Evolutionary conservation across 1,140 invertebrate species (phyloP).

Genomic region (Mercenaria mercenaria): DNA sequence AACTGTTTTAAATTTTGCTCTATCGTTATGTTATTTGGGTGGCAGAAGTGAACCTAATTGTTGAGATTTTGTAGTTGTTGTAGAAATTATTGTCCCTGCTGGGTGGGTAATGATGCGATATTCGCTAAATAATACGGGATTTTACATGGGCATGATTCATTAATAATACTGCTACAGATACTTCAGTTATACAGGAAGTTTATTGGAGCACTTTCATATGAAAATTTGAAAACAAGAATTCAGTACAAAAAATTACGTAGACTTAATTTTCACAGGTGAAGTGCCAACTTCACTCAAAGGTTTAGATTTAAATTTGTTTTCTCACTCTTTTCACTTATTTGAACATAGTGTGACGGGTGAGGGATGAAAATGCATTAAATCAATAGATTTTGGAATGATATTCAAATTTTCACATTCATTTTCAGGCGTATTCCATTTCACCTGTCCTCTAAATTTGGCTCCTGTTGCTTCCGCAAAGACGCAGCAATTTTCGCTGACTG

Average conservation of each 20-base stretch:
- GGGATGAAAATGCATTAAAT: background rate
- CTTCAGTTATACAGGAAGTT: background rate
- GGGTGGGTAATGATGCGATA: background rate
- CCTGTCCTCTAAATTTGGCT: constrained; percentile 17
- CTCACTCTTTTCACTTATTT: background rate
- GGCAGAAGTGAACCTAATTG: constrained; percentile 7
- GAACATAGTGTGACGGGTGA: background rate
- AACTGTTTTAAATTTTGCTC: background rate
- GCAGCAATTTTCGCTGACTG: background rate
- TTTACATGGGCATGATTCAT: background rate
- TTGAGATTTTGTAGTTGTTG: background rate
- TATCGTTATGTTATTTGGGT: background rate
- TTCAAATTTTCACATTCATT: constrained; percentile 43
- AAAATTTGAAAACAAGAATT: too few relatives aligned
- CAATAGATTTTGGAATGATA: constrained; percentile 19
- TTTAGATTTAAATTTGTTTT: too few relatives aligned
- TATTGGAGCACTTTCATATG: too few relatives aligned
- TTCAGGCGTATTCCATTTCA: constrained; percentile 23
- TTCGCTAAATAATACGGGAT: background rate
- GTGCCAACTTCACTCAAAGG: too few relatives aligned
- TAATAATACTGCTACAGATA: background rate
- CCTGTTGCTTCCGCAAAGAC: constrained; percentile 37
- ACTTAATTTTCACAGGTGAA: too few relatives aligned
- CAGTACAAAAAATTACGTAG: too few relatives aligned
- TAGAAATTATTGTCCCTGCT: background rate